Conservation (phyloP, 2,113 vertebrate genomes). For the Genyomyrus donnyi region DNA sequence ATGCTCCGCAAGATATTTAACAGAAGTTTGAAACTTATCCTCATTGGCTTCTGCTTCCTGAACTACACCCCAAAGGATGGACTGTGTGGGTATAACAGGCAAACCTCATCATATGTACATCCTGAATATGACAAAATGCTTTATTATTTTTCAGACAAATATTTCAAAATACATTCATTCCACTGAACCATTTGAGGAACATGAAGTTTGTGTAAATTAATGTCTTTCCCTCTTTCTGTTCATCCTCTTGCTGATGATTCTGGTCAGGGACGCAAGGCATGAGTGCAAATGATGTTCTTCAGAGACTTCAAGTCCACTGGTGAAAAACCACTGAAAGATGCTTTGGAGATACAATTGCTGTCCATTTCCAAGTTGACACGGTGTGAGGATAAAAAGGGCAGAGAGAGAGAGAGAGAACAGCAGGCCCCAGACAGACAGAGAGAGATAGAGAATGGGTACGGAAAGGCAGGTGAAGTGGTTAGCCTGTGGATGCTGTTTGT, state of each 20-base stretch:
- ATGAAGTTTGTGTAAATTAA: not conserved
- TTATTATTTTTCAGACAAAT: not conserved
- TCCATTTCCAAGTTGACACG: not conserved
- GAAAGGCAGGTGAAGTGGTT: conserved; percentile 24
- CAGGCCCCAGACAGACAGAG: not conserved
- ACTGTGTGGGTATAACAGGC: conserved; percentile 41
- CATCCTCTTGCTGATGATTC: not conserved
- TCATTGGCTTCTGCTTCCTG: conserved; percentile 57
- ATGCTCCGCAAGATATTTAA: conserved; percentile 50
- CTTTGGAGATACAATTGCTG: not conserved
- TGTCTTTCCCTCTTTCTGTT: not conserved
- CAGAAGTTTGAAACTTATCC: conserved; percentile 49
- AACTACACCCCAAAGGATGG: conserved; percentile 63
- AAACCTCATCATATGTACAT: not conserved
- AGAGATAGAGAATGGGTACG: not conserved
- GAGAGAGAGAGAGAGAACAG: not conserved
- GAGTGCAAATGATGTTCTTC: not conserved
- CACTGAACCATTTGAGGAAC: not conserved
- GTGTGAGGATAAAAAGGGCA: not conserved
- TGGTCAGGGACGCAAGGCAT: not conserved
- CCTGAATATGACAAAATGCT: not conserved
- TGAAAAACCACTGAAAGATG: not conserved
- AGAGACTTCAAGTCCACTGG: not conserved
- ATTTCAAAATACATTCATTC: not conserved
- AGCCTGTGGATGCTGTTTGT: not conserved